These are phyloP conservation scores for Latrodectus elegans DNA, from an alignment of 2,888 invertebrate genomes.

Conservation along the genomic window DNA sequence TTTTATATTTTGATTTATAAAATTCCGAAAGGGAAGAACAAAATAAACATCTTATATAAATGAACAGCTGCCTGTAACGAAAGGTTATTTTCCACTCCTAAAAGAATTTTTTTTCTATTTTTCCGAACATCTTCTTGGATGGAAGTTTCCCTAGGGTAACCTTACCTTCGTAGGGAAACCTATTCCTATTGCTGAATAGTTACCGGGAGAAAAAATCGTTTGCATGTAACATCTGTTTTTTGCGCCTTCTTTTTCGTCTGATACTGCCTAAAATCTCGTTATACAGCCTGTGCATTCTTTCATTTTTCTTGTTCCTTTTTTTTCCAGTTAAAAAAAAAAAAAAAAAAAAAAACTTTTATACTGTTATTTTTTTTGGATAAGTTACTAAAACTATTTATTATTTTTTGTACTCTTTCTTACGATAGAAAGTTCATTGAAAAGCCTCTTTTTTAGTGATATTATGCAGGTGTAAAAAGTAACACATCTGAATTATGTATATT, in stretches of 20 bases:
- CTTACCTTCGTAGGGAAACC: background rate
- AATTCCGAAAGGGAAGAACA: no score
- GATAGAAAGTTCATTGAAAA: background rate
- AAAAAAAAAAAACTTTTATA: no score
- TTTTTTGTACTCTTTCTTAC: background rate
- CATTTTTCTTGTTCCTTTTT: background rate
- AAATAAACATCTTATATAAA: no score
- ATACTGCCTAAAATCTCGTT: background rate
- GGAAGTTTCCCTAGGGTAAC: background rate
- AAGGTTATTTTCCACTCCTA: no score
- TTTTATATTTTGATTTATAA: no score
- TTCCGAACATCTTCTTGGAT: background rate
- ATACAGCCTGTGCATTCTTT: background rate
- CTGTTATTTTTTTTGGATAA: no score
- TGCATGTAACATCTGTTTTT: background rate
- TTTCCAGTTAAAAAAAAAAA: background rate
- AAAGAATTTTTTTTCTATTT: background rate
- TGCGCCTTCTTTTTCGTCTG: background rate
- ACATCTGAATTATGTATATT: background rate
- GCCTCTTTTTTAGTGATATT: slow-evolving; percentile 1
- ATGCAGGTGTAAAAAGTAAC: background rate
- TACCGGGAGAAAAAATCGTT: background rate
- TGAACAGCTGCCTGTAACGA: no score
- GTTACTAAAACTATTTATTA: background rate
- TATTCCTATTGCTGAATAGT: background rate